A percentile compares a stretch with the other conserved stretches of the same genome.
These are phyloP conservation scores for Gorsachius magnificus DNA, from an alignment of 2,797 vertebrate species.

Conservation along the genomic window DNA sequence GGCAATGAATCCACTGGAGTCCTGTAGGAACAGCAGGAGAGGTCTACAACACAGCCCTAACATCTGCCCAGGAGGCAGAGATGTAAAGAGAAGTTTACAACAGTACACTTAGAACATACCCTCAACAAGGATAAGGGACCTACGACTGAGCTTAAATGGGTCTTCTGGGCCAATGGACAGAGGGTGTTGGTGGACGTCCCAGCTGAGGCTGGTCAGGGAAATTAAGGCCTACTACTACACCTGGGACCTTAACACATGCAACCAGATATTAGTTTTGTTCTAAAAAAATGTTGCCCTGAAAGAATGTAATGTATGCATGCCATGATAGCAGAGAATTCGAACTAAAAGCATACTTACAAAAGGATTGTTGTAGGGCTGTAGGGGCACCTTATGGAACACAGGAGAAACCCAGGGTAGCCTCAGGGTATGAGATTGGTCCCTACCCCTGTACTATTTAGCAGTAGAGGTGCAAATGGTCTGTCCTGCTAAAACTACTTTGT, in stretches of 20 bases:
- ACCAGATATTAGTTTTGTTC: not conserved
- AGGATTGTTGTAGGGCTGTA: not conserved
- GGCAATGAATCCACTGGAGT: not conserved
- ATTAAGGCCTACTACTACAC: not conserved
- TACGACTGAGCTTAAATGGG: not conserved
- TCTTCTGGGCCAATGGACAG: not conserved
- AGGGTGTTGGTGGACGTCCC: not conserved
- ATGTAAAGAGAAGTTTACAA: not conserved
- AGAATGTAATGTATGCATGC: not conserved
- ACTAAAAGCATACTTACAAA: not conserved
- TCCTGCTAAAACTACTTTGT: not conserved
- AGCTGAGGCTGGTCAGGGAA: not conserved
- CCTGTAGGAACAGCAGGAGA: not conserved
- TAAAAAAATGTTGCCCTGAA: not conserved
- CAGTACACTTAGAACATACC: not conserved
- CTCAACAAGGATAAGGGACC: not conserved
- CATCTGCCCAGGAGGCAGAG: not conserved
- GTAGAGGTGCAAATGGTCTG: not conserved
- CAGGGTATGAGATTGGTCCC: not conserved
- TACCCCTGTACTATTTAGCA: not conserved
- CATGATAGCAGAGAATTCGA: not conserved
- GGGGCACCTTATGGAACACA: not conserved
- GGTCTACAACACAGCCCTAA: not conserved
- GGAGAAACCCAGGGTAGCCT: not conserved
- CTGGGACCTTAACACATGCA: not conserved